Percentiles rank a stretch among this genome's conserved stretches.
These are phyloP conservation scores for Paracyclopina nana DNA, from an alignment of 1,140 invertebrate genomes.

Conservation along the genomic window DNA sequence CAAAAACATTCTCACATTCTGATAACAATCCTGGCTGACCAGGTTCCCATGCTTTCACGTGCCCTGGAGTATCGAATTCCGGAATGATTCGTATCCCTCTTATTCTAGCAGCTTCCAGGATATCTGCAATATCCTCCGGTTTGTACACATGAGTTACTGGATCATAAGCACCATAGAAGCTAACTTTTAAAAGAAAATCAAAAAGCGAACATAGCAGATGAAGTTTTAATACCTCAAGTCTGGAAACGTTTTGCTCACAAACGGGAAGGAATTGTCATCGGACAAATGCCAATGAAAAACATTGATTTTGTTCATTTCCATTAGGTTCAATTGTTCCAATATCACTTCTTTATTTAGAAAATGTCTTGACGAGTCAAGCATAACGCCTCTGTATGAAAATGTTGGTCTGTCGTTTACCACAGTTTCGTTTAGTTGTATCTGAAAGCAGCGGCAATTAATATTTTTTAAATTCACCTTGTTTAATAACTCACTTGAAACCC, in stretches of 20 bases:
- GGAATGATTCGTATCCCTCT: constrained; percentile 67
- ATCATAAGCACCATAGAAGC: constrained; percentile 46
- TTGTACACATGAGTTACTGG: constrained; percentile 44
- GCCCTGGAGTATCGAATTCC: constrained; percentile 85
- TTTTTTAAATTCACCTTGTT: too few relatives aligned
- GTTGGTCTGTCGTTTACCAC: constrained; percentile 45
- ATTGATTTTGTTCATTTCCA: constrained; percentile 75
- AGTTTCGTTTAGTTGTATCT: constrained; percentile 32
- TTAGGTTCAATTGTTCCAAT: constrained; percentile 45
- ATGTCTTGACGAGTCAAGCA: constrained; percentile 68
- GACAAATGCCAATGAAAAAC: constrained; percentile 88
- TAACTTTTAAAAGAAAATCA: too few relatives aligned
- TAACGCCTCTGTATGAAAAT: constrained; percentile 48
- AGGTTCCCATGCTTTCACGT: constrained; percentile 60
- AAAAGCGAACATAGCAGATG: too few relatives aligned
- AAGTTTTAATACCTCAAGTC: constrained; percentile 42
- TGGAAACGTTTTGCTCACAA: constrained; percentile 50
- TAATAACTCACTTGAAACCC: too few relatives aligned
- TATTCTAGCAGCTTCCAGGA: constrained; percentile 54
- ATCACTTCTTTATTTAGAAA: constrained; percentile 45
- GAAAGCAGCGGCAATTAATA: too few relatives aligned
- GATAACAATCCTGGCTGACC: constrained; percentile 49
- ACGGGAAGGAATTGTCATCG: constrained; percentile 78
- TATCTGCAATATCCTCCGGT: constrained; percentile 35
- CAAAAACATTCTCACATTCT: constrained; percentile 41